These are phyloP conservation scores for Gnathonemus longibarbis DNA, from an alignment of 2,113 vertebrate species.

Conservation along the genomic window DNA sequence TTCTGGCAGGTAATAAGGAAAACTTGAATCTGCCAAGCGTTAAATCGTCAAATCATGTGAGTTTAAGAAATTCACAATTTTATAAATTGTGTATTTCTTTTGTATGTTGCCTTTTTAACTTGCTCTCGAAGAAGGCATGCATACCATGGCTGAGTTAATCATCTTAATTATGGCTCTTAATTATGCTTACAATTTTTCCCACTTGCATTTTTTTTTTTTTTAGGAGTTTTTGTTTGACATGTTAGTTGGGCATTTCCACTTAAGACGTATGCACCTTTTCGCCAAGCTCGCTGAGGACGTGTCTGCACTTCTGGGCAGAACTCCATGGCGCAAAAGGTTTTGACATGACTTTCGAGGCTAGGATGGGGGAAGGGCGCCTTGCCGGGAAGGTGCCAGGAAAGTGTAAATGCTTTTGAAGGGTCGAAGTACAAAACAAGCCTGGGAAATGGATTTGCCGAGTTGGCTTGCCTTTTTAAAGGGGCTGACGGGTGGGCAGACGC, in stretches of 20 bases:
- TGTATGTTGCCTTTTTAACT: not conserved
- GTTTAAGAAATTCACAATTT: not conserved
- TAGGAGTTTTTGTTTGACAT: not conserved
- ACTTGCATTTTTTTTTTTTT: not conserved
- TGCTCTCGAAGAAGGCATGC: not conserved
- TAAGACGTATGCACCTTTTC: not conserved
- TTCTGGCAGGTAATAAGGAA: not conserved
- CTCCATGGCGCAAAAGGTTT: not conserved
- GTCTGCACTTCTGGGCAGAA: not conserved
- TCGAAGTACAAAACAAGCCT: not conserved
- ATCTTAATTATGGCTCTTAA: constrained; percentile 6
- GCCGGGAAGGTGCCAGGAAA: not conserved
- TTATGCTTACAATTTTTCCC: not conserved
- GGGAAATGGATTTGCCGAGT: not conserved
- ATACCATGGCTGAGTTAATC: not conserved
- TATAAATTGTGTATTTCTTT: not conserved
- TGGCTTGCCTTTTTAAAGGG: not conserved
- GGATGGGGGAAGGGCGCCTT: not conserved
- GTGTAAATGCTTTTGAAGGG: constrained; percentile 4
- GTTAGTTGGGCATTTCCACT: not conserved
- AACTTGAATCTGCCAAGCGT: not conserved
- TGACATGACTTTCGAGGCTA: not conserved
- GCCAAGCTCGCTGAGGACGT: not conserved
- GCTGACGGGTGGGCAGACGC: not conserved
- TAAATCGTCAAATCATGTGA: not conserved